Percentiles rank a stretch among this genome's conserved stretches.
These are phyloP conservation scores for Poecile atricapillus DNA, from an alignment of 2,113 vertebrate genomes.

Conservation along the genomic window DNA sequence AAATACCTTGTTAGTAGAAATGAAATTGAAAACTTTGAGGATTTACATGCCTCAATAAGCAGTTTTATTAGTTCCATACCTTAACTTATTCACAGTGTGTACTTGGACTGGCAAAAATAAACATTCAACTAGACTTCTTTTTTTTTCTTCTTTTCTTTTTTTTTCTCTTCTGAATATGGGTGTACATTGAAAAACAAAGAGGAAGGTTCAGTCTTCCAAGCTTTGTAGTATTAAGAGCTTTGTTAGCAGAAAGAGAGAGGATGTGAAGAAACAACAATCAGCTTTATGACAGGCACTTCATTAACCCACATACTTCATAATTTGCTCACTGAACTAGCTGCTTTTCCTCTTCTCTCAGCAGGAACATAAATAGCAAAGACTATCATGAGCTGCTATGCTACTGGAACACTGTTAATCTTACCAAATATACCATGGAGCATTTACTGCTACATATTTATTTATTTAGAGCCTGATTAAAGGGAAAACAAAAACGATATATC, in stretches of 20 bases:
- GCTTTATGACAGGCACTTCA: slow-evolving; percentile 31
- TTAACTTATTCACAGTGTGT: not conserved
- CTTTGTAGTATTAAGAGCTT: not conserved
- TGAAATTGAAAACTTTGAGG: not conserved
- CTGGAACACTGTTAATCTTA: slow-evolving; percentile 24
- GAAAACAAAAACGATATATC: not conserved
- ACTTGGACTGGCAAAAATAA: not conserved
- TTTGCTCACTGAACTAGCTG: slow-evolving; percentile 12
- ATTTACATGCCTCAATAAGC: not conserved
- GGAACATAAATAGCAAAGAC: slow-evolving; percentile 9
- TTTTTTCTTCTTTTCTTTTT: not conserved
- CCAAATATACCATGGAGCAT: slow-evolving; percentile 8
- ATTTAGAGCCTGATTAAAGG: slow-evolving; percentile 23
- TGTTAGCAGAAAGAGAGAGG: not conserved
- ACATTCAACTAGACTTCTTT: not conserved
- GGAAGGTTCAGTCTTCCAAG: not conserved
- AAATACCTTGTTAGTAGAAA: slow-evolving; percentile 18
- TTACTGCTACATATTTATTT: slow-evolving; percentile 42
- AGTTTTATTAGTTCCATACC: not conserved
- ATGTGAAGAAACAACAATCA: slow-evolving; percentile 2
- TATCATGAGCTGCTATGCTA: not conserved
- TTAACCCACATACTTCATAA: slow-evolving; percentile 39
- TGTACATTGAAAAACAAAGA: not conserved
- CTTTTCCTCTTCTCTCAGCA: slow-evolving; percentile 32
- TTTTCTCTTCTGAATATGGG: not conserved